phyloP scores from a whole-genome alignment of 2,888 invertebrate species.

The Tetragonula carbonaria region DNA sequence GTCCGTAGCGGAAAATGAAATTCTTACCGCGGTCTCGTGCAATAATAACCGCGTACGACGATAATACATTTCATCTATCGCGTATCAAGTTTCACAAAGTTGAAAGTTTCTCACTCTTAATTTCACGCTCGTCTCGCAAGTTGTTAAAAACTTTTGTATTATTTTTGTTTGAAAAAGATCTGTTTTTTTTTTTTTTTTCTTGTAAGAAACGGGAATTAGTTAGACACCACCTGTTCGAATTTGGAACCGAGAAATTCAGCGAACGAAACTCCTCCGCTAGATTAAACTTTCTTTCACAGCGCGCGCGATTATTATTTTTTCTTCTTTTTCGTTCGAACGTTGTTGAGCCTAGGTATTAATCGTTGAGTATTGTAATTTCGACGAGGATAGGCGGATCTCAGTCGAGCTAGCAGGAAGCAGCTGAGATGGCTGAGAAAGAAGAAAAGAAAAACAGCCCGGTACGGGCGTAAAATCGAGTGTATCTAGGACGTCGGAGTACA shows the following conservation, averaged over 20 bases:
- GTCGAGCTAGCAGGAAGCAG: not conserved
- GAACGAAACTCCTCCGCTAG: too few species aligned
- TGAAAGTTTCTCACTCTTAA: not conserved
- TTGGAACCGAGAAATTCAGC: not conserved
- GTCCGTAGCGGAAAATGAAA: conserved; percentile 12
- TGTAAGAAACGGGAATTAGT: too few species aligned
- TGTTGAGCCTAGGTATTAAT: not conserved
- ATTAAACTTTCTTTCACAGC: not conserved
- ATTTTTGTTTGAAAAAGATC: not conserved
- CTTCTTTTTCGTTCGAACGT: not conserved
- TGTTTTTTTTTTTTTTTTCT: not conserved
- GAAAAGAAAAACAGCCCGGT: conserved; percentile 33
- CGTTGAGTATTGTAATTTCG: conserved; percentile 7
- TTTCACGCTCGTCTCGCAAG: not conserved
- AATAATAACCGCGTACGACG: not conserved
- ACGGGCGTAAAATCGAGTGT: conserved; percentile 43
- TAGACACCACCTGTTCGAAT: not conserved
- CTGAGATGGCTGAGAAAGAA: conserved; percentile 11
- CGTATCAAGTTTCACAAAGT: not conserved
- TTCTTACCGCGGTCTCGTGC: not conserved
- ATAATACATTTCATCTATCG: not conserved
- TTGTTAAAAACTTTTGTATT: not conserved
- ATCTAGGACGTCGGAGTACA: conserved; percentile 59
- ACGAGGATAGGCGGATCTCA: not conserved
- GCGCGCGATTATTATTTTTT: too few species aligned